These are phyloP conservation scores for Heliconius charithonia DNA, from an alignment of 2,888 invertebrate genomes.

Conservation along the genomic window DNA sequence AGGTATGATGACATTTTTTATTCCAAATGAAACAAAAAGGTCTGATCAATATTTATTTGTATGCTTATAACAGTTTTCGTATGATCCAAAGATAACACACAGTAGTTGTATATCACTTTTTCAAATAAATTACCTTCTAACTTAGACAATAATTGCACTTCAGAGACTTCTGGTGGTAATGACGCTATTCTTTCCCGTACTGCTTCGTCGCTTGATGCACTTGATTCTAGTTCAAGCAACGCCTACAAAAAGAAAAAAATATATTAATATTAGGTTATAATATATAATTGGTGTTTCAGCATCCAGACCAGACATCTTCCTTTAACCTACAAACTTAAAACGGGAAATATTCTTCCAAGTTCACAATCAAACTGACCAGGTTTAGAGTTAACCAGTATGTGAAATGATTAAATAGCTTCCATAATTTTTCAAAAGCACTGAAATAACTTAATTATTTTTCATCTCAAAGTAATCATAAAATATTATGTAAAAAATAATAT, in stretches of 20 bases:
- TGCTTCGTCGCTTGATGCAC: conserved; percentile 96
- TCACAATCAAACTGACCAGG: no score
- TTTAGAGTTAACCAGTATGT: no score
- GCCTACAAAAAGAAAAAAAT: conserved; percentile 68
- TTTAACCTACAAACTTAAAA: no score
- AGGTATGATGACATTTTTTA: conserved; percentile 33
- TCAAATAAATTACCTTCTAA: conserved; percentile 86
- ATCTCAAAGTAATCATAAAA: no score
- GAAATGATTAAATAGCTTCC: no score
- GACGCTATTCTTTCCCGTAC: conserved; percentile 97
- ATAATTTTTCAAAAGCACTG: no score
- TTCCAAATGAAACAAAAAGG: conserved; percentile 53
- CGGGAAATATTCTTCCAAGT: no score
- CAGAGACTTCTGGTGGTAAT: conserved; percentile 96
- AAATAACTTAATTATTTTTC: no score
- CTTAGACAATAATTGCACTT: conserved; percentile 93
- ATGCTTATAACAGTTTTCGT: conserved; percentile 41
- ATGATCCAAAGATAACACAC: conserved; percentile 19
- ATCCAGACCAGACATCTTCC: no score
- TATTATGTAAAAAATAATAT: no score
- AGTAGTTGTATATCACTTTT: conserved; percentile 31
- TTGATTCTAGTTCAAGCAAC: conserved; percentile 93
- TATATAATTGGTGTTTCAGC: no score
- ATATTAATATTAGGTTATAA: background rate
- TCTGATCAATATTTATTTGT: conserved; percentile 49